Base-by-base conservation (phyloP, 2,888 invertebrate species). In the Stenodera caucasica region DNA sequence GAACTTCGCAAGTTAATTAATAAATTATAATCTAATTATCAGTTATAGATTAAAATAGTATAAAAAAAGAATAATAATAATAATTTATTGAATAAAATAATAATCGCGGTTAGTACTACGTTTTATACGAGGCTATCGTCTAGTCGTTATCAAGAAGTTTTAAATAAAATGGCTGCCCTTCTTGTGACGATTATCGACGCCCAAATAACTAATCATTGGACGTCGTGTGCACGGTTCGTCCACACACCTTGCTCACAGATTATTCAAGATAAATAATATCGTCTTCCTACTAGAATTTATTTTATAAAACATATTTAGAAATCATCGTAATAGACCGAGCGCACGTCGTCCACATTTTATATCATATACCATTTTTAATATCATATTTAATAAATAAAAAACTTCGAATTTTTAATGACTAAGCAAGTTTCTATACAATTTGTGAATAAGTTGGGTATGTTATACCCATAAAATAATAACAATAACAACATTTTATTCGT, bases 341-440 rank as follows among this genome's bases (percentile, higher is more conserved):
- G 74, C 75, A 76, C 73, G 75, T 64, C 75, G 75, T 72, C 73
- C 70, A 72, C 75, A 74, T 79, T 79, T 79, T 80, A 79, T 79
- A 80, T 79, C 79, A 79, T 77, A 75, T 80, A 79, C 72, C 76
- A 76, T 80, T 79, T 80, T 78, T 79, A 80, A 78, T 80, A 76
- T 79, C 77, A 77, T 78, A 77, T 79, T 77, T 76, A 77, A 72
- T 76, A 77, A 75, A 73, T 58, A 45, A 72, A 74, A 71, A 77
- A 79, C 77, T 79, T 78, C 76, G 78, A 78, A 77, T 77, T 78
- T 78, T 79, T 76, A 76, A 78, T 77, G 77, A 76, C 73, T 75
- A 76, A 72, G 74, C 73, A 77, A 78, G 70, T 75, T 75, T 75
- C 72, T 77, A 74, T 72, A 76, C 73, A 72, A 65, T 64, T 69